phyloP scores from a whole-genome alignment of 2,113 vertebrate genomes.

The Butorides virescens region DNA sequence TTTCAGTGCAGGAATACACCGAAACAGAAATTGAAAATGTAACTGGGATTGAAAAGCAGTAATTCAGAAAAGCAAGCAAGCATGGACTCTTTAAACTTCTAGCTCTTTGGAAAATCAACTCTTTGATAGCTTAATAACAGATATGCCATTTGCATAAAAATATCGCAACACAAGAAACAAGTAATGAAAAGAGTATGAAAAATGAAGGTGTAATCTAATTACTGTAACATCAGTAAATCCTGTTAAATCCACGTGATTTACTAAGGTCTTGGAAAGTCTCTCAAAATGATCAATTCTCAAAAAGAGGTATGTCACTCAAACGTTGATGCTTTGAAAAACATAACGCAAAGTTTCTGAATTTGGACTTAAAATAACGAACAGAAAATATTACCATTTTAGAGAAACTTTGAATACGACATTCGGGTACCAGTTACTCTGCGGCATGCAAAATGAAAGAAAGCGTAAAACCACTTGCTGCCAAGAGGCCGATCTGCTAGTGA shows the following conservation, averaged over 20 bases:
- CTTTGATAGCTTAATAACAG: not conserved
- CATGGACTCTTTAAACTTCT: not conserved
- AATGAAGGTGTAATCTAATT: constrained; percentile 28
- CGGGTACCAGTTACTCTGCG: not conserved
- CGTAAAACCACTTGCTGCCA: not conserved
- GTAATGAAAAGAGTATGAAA: constrained; percentile 4
- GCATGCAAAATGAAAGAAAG: not conserved
- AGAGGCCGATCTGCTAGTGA: not conserved
- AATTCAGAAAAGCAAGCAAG: not conserved
- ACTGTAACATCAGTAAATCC: constrained; percentile 14
- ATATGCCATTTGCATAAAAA: not conserved
- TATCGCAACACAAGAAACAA: not conserved
- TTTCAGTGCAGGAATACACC: not conserved
- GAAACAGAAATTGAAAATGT: not conserved
- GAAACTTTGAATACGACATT: not conserved
- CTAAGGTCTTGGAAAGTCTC: not conserved
- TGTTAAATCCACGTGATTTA: not conserved
- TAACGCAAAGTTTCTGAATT: not conserved
- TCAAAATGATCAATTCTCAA: not conserved
- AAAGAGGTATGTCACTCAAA: not conserved
- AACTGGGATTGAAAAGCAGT: not conserved
- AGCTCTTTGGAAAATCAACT: not conserved
- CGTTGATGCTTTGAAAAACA: not conserved
- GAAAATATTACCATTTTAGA: not conserved
- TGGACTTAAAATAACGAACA: not conserved